Conservation (phyloP, 92 coral and sea anemone genomes). For the Phenganax subtilis region DNA sequence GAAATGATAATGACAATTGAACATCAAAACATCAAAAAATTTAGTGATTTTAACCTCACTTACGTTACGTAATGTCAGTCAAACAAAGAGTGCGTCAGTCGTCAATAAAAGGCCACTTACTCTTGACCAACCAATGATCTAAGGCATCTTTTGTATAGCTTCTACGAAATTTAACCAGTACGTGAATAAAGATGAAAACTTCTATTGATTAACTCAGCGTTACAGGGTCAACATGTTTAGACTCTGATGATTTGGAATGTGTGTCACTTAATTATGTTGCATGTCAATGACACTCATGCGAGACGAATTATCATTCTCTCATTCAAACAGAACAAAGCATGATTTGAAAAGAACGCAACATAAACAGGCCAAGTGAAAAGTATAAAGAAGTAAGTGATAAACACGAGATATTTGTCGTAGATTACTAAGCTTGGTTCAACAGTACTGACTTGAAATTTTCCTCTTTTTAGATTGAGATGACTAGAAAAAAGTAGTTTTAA, state of each 20-base stretch:
- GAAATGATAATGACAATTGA: not conserved
- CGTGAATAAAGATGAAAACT: not conserved
- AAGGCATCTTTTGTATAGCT: not conserved
- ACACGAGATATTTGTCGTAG: not conserved
- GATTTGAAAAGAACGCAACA: constrained; percentile 15
- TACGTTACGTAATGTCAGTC: not conserved
- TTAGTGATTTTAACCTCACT: not conserved
- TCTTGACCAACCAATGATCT: not conserved
- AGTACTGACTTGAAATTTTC: not conserved
- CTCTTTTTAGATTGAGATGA: not conserved
- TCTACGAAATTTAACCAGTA: not conserved
- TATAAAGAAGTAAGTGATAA: not conserved
- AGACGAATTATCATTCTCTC: constrained; percentile 18
- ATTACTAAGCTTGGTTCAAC: not conserved
- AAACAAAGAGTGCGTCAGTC: not conserved
- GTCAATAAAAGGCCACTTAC: not conserved
- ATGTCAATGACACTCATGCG: constrained; percentile 21
- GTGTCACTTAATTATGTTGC: not conserved
- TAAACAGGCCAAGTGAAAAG: not conserved
- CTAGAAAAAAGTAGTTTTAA: constrained; percentile 8
- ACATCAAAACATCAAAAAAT: not conserved
- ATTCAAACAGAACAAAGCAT: not conserved
- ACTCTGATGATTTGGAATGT: constrained; percentile 1
- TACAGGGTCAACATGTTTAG: constrained; percentile 15
- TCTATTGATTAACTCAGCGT: constrained; percentile 9